A percentile compares a stretch with the other conserved stretches of the same genome.
Evolutionary conservation across 2,797 vertebrate genomes (phyloP).

Genomic region (Vireo griseus): DNA sequence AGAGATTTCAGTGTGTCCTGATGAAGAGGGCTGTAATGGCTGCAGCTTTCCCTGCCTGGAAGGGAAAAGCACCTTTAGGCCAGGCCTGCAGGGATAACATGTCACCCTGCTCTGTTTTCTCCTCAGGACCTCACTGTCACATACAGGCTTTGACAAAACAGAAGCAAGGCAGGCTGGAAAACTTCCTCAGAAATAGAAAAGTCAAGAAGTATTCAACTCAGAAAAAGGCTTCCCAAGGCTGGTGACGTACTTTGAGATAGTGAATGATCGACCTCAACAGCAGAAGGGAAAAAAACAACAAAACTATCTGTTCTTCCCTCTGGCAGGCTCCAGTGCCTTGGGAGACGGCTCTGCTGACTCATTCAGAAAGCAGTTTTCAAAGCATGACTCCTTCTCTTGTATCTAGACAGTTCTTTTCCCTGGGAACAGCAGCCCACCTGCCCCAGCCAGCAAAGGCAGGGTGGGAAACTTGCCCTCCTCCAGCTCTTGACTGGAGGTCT

Average conservation of each 20-base stretch:
- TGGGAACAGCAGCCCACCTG: background rate
- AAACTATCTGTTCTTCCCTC: conserved; percentile 24
- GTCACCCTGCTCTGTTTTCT: background rate
- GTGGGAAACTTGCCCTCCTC: background rate
- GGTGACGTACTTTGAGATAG: conserved; percentile 32
- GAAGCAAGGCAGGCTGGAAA: background rate
- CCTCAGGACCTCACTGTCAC: background rate
- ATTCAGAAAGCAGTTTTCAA: conserved; percentile 29
- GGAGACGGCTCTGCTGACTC: conserved; percentile 38
- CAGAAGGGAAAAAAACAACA: background rate
- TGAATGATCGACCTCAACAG: conserved; percentile 30
- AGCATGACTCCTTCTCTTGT: background rate
- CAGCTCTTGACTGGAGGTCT: background rate
- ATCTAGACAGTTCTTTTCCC: background rate
- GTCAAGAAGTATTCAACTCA: conserved; percentile 21
- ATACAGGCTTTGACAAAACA: background rate
- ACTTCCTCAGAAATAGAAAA: conserved; percentile 27
- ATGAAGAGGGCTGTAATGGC: background rate
- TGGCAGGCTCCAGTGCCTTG: background rate
- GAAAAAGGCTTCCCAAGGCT: conserved; percentile 26
- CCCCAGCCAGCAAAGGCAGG: background rate
- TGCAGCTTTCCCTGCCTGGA: background rate
- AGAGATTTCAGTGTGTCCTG: background rate
- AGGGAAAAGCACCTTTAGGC: background rate
- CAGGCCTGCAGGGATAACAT: background rate